Evolutionary conservation across 1,140 invertebrate species (phyloP).

Genomic region (Nephotettix cincticeps): DNA sequence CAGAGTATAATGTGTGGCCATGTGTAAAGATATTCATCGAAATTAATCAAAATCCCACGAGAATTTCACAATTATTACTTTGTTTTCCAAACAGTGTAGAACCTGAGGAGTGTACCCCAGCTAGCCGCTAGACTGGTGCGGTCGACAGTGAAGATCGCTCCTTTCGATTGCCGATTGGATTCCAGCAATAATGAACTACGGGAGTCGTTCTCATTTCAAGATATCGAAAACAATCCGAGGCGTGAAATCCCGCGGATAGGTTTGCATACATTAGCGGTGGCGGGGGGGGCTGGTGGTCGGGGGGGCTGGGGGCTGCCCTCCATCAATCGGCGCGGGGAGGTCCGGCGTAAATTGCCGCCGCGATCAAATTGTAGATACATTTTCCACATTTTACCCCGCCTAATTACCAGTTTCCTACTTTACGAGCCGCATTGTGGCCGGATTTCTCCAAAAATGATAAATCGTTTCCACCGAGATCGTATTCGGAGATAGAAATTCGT

Average conservation of each 20-base stretch:
- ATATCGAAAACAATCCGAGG: constrained; percentile 12
- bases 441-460: constrained; percentile 34
- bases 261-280: constrained; percentile 5
- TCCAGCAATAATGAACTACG: neutral
- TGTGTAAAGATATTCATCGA: too few species aligned
- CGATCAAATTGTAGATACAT: constrained; percentile 29
- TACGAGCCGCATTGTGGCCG: constrained; percentile 16
- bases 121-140: too few species aligned
- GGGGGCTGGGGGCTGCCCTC: neutral
- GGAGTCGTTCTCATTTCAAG: constrained; percentile 8
- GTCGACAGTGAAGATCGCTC: too few species aligned
- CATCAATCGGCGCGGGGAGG: too few species aligned
- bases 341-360: constrained; percentile 10
- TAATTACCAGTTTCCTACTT: constrained; percentile 21
- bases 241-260: constrained; percentile 11
- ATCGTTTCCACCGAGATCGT: constrained; percentile 30
- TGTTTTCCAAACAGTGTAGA: too few species aligned
- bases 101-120: too few species aligned
- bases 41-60: too few species aligned
- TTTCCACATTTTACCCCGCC: constrained; percentile 30
- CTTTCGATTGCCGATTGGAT: too few species aligned
- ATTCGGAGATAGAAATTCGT: constrained; percentile 34
- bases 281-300: neutral
- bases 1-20: too few species aligned
- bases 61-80: too few species aligned